Conservation (phyloP, 2,113 vertebrate genomes). For the Oncorhynchus nerka region DNA sequence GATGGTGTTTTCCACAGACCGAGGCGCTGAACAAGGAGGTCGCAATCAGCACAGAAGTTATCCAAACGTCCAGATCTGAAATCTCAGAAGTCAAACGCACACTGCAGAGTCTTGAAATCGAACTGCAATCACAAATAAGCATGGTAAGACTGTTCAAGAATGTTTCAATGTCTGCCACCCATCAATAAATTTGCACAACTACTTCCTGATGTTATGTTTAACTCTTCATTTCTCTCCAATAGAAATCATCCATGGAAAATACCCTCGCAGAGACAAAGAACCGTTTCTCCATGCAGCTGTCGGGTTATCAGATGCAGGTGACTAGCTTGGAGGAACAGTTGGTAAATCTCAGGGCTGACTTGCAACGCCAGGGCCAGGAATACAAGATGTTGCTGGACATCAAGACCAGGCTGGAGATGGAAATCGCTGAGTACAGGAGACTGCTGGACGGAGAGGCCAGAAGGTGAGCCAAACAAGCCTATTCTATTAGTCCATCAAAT, state of each 20-base stretch:
- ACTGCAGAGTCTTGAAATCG: slow-evolving; percentile 78
- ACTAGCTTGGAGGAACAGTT: slow-evolving; percentile 69
- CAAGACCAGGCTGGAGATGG: slow-evolving; percentile 81
- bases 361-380: slow-evolving; percentile 78
- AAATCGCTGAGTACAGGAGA: slow-evolving; percentile 80
- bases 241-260: slow-evolving; percentile 82
- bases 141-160: slow-evolving; percentile 67
- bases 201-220: neutral
- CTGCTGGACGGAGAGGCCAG: slow-evolving; percentile 65
- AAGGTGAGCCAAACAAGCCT: slow-evolving; percentile 17
- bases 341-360: slow-evolving; percentile 66
- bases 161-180: too few species aligned
- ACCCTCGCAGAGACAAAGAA: slow-evolving; percentile 71
- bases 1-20: slow-evolving; percentile 57
- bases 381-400: slow-evolving; percentile 79
- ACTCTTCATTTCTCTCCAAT: neutral
- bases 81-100: slow-evolving; percentile 73
- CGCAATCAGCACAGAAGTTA: slow-evolving; percentile 61
- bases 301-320: slow-evolving; percentile 69
- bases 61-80: slow-evolving; percentile 71
- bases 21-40: slow-evolving; percentile 75
- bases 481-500: neutral
- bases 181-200: neutral
- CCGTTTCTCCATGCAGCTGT: slow-evolving; percentile 71
- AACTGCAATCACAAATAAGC: slow-evolving; percentile 79